A percentile compares a stretch with the other conserved stretches of the same genome.
phyloP scores from a whole-genome alignment of 2,888 invertebrate species.

The Pasiphila rectangulata region DNA sequence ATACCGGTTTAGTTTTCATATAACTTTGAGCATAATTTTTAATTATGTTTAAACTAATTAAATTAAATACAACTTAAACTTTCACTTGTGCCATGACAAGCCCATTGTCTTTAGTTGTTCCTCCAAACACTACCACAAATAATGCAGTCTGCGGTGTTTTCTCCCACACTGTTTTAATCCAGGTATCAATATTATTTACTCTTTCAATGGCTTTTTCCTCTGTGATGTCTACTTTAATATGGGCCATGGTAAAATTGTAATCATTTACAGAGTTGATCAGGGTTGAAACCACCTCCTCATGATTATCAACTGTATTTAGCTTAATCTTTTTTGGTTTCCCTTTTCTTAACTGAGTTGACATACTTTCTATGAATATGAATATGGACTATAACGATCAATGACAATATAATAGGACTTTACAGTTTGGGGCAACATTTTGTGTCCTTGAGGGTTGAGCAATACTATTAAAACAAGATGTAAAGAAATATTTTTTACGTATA shows the following conservation, averaged over 20 bases:
- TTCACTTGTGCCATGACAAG: constrained; percentile 68
- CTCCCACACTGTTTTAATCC: constrained; percentile 73
- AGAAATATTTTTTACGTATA: no score
- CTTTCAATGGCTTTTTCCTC: constrained; percentile 72
- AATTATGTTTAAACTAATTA: background rate
- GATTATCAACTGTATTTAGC: constrained; percentile 73
- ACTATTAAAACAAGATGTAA: no score
- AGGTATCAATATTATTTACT: constrained; percentile 78
- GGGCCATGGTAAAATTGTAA: constrained; percentile 83
- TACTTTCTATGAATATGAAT: no score
- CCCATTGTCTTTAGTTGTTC: constrained; percentile 73
- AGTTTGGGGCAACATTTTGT: no score
- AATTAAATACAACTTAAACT: constrained; percentile 30
- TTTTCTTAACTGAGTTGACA: constrained; percentile 66
- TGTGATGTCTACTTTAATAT: constrained; percentile 78
- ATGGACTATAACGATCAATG: no score
- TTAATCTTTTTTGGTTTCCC: constrained; percentile 75
- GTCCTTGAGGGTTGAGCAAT: no score
- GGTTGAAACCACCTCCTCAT: constrained; percentile 76
- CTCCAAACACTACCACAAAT: constrained; percentile 86
- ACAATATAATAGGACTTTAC: no score
- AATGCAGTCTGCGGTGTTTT: constrained; percentile 81
- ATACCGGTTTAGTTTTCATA: no score
- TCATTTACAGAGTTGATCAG: constrained; percentile 69
- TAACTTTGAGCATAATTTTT: constrained; percentile 10